Evolutionary conservation across 2,888 invertebrate genomes (phyloP).

Genomic region (Automeris io): DNA sequence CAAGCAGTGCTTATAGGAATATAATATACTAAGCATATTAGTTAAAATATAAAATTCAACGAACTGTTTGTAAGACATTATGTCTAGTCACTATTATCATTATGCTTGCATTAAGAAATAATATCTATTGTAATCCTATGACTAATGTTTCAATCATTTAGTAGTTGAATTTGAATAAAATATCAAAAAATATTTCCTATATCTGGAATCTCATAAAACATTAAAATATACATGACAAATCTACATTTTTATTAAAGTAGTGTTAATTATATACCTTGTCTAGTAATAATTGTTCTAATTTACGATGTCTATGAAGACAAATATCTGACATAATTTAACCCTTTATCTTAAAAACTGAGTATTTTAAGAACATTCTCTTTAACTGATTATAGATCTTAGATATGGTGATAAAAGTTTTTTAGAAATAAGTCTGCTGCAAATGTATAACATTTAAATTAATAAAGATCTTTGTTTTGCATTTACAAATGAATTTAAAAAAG

Average conservation of each 20-base stretch:
- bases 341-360: slow-evolving; percentile 32
- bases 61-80: slow-evolving; percentile 59
- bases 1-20: slow-evolving; percentile 36
- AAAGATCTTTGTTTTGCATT: too few species aligned
- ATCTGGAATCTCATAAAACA: slow-evolving; percentile 39
- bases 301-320: not conserved
- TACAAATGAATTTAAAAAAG: too few species aligned
- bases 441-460: too few species aligned
- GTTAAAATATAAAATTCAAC: slow-evolving; percentile 52
- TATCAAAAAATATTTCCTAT: slow-evolving; percentile 12
- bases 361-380: slow-evolving; percentile 55
- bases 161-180: slow-evolving; percentile 13
- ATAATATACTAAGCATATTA: slow-evolving; percentile 36
- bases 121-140: slow-evolving; percentile 10
- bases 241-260: not conserved
- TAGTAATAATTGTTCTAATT: not conserved
- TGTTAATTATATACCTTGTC: not conserved
- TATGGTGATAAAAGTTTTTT: slow-evolving; percentile 55
- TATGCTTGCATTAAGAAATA: slow-evolving; percentile 37
- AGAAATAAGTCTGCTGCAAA: slow-evolving; percentile 58
- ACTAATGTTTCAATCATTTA: slow-evolving; percentile 19
- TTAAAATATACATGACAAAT: slow-evolving; percentile 12
- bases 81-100: slow-evolving; percentile 61
- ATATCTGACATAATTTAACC: not conserved
- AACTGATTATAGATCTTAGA: slow-evolving; percentile 49